A percentile compares a stretch with the other conserved stretches of the same genome.
These are phyloP conservation scores for Phymorhynchus buccinoides DNA, from an alignment of 1,140 invertebrate species.

Conservation along the genomic window DNA sequence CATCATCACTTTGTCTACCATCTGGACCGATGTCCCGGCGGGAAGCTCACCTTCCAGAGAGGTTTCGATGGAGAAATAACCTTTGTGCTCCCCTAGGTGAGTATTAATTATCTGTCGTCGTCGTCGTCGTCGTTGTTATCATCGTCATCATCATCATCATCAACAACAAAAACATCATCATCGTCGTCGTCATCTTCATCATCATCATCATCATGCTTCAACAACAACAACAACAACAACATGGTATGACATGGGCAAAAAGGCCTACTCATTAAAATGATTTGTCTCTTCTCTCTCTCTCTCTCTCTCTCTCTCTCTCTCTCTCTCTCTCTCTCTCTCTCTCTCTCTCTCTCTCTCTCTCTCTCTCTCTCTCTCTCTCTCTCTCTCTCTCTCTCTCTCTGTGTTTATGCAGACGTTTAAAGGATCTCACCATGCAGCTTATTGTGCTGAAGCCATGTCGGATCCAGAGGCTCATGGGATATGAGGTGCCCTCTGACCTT, in stretches of 20 bases:
- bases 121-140: constrained; percentile 9
- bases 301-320: background rate
- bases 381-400: too few species aligned
- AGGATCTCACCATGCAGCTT: constrained; percentile 56
- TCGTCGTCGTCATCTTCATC: constrained; percentile 35
- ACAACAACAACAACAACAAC: too few species aligned
- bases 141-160: constrained; percentile 22
- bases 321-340: background rate
- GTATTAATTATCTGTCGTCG: background rate
- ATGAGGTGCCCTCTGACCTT: constrained; percentile 57
- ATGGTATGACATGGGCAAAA: too few species aligned
- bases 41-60: too few species aligned
- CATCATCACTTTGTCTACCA: background rate
- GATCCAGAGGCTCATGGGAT: constrained; percentile 44
- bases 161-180: background rate
- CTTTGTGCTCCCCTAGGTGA: too few species aligned
- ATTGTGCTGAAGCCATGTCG: constrained; percentile 56
- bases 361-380: background rate
- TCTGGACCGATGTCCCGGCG: too few species aligned
- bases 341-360: background rate
- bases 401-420: constrained; percentile 51
- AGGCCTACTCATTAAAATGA: too few species aligned
- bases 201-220: too few species aligned
- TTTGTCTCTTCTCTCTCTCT: background rate
- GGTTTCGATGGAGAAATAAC: too few species aligned